Evolutionary conservation across 2,113 vertebrate species (phyloP).

Genomic region (Macroglossus sobrinus): DNA sequence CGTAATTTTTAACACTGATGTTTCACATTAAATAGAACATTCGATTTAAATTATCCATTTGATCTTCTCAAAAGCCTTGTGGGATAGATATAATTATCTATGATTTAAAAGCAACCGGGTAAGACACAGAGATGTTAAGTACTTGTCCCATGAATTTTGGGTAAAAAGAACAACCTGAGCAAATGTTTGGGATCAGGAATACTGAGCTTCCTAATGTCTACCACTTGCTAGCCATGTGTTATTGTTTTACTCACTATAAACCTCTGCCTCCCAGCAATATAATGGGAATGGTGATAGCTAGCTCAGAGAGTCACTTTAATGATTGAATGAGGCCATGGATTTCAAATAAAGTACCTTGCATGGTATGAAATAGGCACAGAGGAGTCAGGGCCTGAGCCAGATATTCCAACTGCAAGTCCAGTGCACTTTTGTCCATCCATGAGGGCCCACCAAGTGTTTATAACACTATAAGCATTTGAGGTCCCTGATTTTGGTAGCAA

Average conservation of each 20-base stretch:
- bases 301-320: not conserved
- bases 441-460: not conserved
- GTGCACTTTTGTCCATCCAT: not conserved
- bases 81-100: not conserved
- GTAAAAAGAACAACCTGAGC: not conserved
- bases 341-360: not conserved
- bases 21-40: not conserved
- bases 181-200: not conserved
- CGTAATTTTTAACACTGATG: not conserved
- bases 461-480: not conserved
- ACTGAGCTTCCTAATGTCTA: not conserved
- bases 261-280: not conserved
- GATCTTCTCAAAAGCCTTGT: not conserved
- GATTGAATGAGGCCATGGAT: not conserved
- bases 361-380: not conserved
- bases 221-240: not conserved
- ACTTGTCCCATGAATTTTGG: not conserved
- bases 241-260: not conserved
- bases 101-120: not conserved
- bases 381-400: not conserved
- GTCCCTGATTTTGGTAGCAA: slow-evolving; percentile 25
- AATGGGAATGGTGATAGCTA: not conserved
- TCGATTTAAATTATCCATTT: slow-evolving; percentile 9
- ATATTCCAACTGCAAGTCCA: not conserved
- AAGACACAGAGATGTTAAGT: not conserved